Percentiles rank a stretch among this genome's conserved stretches.
phyloP scores from a whole-genome alignment of 2,888 invertebrate species.

The Thereva unica region DNA sequence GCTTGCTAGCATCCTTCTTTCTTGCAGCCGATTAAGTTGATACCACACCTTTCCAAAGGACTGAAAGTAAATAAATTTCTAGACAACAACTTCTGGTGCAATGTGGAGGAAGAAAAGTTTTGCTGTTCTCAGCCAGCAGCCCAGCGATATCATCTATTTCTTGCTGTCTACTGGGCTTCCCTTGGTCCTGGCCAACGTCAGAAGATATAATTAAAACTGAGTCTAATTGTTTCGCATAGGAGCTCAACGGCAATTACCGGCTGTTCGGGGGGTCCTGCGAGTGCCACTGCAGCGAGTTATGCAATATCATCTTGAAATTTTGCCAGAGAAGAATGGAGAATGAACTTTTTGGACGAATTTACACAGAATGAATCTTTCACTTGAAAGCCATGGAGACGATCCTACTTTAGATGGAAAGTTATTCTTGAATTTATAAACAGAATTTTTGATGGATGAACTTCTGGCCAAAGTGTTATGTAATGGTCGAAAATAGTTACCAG shows the following conservation, averaged over 20 bases:
- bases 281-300: conserved; percentile 4
- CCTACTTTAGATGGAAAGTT: too few species aligned
- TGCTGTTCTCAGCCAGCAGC: conserved; percentile 14
- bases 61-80: conserved; percentile 21
- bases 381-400: too few species aligned
- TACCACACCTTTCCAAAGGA: conserved; percentile 16
- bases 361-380: too few species aligned
- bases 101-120: conserved; percentile 18
- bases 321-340: conserved; percentile 2
- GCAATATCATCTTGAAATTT: conserved; percentile 8
- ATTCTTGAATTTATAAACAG: too few species aligned
- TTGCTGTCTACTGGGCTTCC: conserved; percentile 7
- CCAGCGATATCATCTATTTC: conserved; percentile 27
- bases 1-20: conserved; percentile 2
- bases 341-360: too few species aligned
- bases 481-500: too few species aligned
- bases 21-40: conserved; percentile 17
- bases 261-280: conserved; percentile 12
- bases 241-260: conserved; percentile 24
- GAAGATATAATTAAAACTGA: conserved; percentile 26
- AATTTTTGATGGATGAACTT: too few species aligned
- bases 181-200: conserved; percentile 8
- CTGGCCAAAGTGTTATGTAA: too few species aligned
- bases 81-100: conserved; percentile 28
- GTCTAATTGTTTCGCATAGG: conserved; percentile 29